Evolutionary conservation across 2,113 vertebrate species (phyloP).

Genomic region (Xiphophorus couchianus): DNA sequence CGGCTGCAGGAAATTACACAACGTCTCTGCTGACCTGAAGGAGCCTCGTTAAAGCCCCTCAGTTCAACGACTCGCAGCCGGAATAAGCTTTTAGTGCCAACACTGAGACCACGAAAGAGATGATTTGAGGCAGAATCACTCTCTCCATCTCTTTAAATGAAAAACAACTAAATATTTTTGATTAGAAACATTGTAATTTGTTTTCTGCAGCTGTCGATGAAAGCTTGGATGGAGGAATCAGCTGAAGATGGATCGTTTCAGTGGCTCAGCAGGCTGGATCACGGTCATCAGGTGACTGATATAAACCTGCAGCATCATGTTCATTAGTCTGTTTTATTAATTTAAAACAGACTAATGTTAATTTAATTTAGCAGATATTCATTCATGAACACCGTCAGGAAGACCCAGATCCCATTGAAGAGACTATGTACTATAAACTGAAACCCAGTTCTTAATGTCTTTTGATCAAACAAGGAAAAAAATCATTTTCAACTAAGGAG

Average conservation of each 20-base stretch:
- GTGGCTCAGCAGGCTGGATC: constrained; percentile 86
- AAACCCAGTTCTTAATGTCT: background rate
- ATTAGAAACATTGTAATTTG: background rate
- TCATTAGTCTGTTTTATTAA: no score
- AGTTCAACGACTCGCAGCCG: background rate
- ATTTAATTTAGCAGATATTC: no score
- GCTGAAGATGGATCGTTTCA: constrained; percentile 73
- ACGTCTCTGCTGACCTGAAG: background rate
- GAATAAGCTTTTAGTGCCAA: background rate
- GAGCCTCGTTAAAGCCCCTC: background rate
- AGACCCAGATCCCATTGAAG: no score
- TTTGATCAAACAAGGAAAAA: background rate
- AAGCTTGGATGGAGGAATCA: constrained; percentile 83
- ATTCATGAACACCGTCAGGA: no score
- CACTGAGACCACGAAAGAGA: background rate
- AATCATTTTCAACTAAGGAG: background rate
- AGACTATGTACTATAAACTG: no score
- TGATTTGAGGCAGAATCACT: background rate
- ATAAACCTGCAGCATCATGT: no score
- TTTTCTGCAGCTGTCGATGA: constrained; percentile 80
- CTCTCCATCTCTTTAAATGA: background rate
- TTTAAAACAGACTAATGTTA: no score
- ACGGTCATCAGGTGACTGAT: constrained; percentile 82
- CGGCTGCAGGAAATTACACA: constrained; percentile 9
- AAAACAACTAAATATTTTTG: background rate